Conservation (phyloP, 2,888 invertebrate species). For the Drosophila greeni region DNA sequence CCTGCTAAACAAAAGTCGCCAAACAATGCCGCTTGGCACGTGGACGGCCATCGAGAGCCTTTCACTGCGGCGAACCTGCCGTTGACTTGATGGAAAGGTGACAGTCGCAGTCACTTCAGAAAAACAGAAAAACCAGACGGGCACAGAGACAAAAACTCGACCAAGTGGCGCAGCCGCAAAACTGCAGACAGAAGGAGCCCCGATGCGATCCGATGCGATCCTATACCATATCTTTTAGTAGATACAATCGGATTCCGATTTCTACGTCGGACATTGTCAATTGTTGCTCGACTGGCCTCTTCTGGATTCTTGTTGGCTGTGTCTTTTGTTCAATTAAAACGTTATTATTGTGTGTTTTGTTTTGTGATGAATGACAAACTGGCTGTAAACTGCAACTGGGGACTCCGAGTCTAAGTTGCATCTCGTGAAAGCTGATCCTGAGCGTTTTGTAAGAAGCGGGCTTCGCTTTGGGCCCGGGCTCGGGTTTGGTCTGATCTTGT, state of each 20-base stretch:
- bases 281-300: slow-evolving; percentile 59
- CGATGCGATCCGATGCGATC: slow-evolving; percentile 20
- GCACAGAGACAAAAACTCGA: slow-evolving; percentile 5
- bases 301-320: slow-evolving; percentile 31
- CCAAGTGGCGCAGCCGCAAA: slow-evolving; percentile 50
- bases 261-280: slow-evolving; percentile 40
- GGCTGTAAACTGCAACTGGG: slow-evolving; percentile 56
- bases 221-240: slow-evolving; percentile 6
- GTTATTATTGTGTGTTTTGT: slow-evolving; percentile 68
- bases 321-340: slow-evolving; percentile 74
- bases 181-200: slow-evolving; percentile 38
- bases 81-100: slow-evolving; percentile 71
- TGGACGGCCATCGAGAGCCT: slow-evolving; percentile 59
- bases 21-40: slow-evolving; percentile 68
- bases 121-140: slow-evolving; percentile 21
- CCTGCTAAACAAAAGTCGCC: slow-evolving; percentile 50
- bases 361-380: slow-evolving; percentile 45
- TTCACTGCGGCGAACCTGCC: slow-evolving; percentile 57
- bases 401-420: slow-evolving; percentile 71
- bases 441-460: slow-evolving; percentile 62
- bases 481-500: slow-evolving; percentile 46
- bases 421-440: slow-evolving; percentile 72
- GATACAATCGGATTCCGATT: slow-evolving; percentile 38
- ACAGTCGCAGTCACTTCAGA: slow-evolving; percentile 60
- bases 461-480: slow-evolving; percentile 15